Conservation (phyloP, 2,113 vertebrate genomes). For the Herpailurus yagouaroundi region DNA sequence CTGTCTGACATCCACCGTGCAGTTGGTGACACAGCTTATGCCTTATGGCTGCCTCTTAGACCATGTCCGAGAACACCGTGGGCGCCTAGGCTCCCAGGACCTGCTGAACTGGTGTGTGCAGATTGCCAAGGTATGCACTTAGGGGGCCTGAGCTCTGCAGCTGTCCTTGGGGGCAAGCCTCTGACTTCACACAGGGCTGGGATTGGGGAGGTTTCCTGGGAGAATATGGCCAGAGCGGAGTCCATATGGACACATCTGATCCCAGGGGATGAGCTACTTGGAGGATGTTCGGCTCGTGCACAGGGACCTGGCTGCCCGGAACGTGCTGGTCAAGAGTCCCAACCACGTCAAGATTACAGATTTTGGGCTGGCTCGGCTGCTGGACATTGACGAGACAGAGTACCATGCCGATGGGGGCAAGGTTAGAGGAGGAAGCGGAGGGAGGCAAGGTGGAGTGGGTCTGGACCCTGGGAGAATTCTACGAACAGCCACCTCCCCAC, state of each 20-base stretch:
- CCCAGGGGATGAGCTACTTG: constrained; percentile 97
- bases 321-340: constrained; percentile 96
- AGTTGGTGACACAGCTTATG: constrained; percentile 99
- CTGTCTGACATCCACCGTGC: constrained; percentile 97
- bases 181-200: background rate
- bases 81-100: constrained; percentile 94
- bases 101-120: constrained; percentile 99
- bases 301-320: constrained; percentile 95
- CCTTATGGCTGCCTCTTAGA: constrained; percentile 98
- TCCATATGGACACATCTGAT: background rate
- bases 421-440: constrained; percentile 80
- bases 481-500: background rate
- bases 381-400: constrained; percentile 97
- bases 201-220: background rate
- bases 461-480: background rate
- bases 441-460: background rate
- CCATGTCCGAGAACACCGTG: constrained; percentile 96
- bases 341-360: constrained; percentile 99
- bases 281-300: constrained; percentile 97
- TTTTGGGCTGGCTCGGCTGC: constrained; percentile 94
- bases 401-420: constrained; percentile 98
- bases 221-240: background rate
- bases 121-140: constrained; percentile 93
- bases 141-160: background rate
- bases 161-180: background rate